Evolutionary conservation across 2,888 invertebrate species (phyloP), one percentile per base, ranked within the genome.

Genomic region (Bembecia ichneumoniformis): DNA sequence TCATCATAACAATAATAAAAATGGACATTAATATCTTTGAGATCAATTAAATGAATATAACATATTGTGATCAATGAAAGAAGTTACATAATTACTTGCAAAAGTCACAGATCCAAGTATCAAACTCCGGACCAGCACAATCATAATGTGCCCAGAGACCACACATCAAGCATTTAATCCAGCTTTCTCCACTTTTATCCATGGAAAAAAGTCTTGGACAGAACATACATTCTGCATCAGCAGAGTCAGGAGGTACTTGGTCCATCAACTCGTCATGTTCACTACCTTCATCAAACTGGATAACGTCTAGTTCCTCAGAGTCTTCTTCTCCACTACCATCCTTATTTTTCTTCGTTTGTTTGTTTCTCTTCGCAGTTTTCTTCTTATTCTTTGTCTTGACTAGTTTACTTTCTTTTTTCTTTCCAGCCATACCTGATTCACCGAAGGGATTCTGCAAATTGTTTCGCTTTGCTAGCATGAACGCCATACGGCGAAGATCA

Each of bases 391-490:
- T 51, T 49, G 44, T 52, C 49, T 52, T 58, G 53, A 46, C 51
- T 53, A 44, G 36, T 52, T 46, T 50, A 49, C 40, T 44, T 53
- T 50, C 54, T 55, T 43, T 49, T 56, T 51, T 49, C n/a, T 43
- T 4, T 43, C n/a, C n/a, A 7, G 7, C n/a, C 43, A 9, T 43
- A 43, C 13, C n/a, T 56, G 54, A 48, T 49, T 52, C 49, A 52
- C 28, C 50, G 48, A 53, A 50, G 51, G 51, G 63, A 60, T 48
- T 58, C 49, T 52, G n/a, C n/a, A n/a, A n/a, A n/a, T n/a, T n/a
- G n/a, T n/a, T n/a, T n/a, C n/a, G n/a, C n/a, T n/a, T n/a, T n/a
- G n/a, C n/a, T n/a, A n/a, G n/a, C n/a, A n/a, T n/a, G n/a, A n/a
- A n/a, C n/a, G n/a, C n/a, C 55, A 45, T 52, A 59, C 43, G 52